Conservation (phyloP, 2,113 vertebrate genomes). For the Phrynosoma platyrhinos region DNA sequence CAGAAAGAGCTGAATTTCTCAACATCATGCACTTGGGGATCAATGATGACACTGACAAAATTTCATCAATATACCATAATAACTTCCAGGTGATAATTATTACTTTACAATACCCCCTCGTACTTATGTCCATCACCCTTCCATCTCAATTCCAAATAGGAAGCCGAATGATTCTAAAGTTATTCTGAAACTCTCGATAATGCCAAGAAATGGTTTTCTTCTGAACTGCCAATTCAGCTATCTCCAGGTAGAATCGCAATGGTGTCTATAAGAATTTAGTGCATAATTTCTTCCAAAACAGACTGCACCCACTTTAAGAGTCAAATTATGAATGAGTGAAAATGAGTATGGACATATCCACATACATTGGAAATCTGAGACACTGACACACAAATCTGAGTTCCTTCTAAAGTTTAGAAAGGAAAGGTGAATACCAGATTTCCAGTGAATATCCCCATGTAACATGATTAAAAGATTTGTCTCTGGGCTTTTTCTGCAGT, state of each 20-base stretch:
- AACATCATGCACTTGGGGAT: no score
- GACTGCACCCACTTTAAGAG: neutral
- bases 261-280: neutral
- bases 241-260: neutral
- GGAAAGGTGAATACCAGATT: slow-evolving; percentile 32
- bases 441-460: neutral
- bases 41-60: no score
- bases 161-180: neutral
- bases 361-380: neutral
- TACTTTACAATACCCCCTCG: no score
- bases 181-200: neutral
- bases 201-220: neutral
- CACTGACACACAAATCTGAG: slow-evolving; percentile 46
- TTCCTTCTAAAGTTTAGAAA: slow-evolving; percentile 48
- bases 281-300: neutral
- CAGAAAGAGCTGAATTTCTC: no score
- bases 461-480: slow-evolving; percentile 51
- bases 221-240: neutral
- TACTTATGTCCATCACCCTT: neutral
- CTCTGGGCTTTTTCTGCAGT: slow-evolving; percentile 3
- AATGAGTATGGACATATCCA: slow-evolving; percentile 28
- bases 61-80: no score
- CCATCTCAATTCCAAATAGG: neutral
- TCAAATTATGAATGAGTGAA: neutral
- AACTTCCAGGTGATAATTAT: no score